Base-by-base conservation (phyloP, 2,888 invertebrate species). In the Rotaria sp. region DNA sequence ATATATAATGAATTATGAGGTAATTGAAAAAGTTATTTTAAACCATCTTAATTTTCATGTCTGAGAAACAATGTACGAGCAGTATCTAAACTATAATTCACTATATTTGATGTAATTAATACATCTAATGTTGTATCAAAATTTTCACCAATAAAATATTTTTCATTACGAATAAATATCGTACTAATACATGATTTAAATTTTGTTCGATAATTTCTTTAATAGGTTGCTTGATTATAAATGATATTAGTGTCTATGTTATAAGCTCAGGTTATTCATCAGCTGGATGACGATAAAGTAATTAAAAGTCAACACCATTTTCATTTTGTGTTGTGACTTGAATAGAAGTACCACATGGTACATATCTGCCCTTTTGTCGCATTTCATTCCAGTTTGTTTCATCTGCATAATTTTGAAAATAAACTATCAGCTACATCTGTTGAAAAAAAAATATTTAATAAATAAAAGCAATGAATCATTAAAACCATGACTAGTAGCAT, bases 61-160 rank as follows among this genome's bases (percentile, higher is more conserved):
- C 21, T 67, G 1, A 67, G 67, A 35, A 67, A 38, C 67, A 67
- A 38, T 7, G 67, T 35, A 7, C 67, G 35, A 26, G 13, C n/a
- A 45, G 26, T n/a, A 80, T 45, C 80, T 80, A 80, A 80, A 26
- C 80, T 80, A 45, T 80, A 80, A 80, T 45, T 80, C 1, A 80
- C 45, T 24, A 80, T 80, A 80, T 80, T 45, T 26, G 80, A 80
- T 13, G 13, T 3, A 45, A 45, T 26, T 45, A 80, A 80, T 26
- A 80, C 80, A 80, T 80, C 80, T n/a, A 80, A 80, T 45, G 80
- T 80, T 80, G 45, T 80, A 80, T 80, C 45, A 13, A 45, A 80
- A 80, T 80, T 45, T 80, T 45, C 41, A n/a, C 24, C 41, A 80
- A 80, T 80, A 21, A 67, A 67, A 35, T 67, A 45, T 45, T 45